phyloP scores from a whole-genome alignment of 1,140 invertebrate species.

The Zaprionus tsacasi region DNA sequence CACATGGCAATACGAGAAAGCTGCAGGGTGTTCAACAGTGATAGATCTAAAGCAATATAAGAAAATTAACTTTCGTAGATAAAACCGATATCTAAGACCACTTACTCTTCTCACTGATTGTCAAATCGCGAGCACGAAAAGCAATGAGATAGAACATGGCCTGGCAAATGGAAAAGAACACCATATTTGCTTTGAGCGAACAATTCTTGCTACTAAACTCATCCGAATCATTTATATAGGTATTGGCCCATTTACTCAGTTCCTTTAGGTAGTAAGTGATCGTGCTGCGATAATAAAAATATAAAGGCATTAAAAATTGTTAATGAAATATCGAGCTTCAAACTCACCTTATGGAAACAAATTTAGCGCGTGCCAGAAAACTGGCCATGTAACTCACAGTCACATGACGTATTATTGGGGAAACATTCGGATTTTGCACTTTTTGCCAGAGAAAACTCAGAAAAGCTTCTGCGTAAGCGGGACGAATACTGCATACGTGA shows the following conservation, averaged over 20 bases:
- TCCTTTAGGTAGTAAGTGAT: conserved; percentile 87
- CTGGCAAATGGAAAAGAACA: conserved; percentile 96
- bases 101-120: conserved; percentile 90
- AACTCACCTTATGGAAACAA: conserved; percentile 87
- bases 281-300: conserved; percentile 65
- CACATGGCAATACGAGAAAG: conserved; percentile 93
- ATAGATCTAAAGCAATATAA: conserved; percentile 87
- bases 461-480: conserved; percentile 88
- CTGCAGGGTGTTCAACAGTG: conserved; percentile 92
- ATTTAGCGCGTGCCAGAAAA: conserved; percentile 89
- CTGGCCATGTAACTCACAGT: conserved; percentile 91
- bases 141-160: conserved; percentile 95
- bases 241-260: conserved; percentile 90
- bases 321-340: not conserved
- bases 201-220: conserved; percentile 81
- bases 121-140: conserved; percentile 93
- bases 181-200: conserved; percentile 89
- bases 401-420: conserved; percentile 88
- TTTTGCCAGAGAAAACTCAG: conserved; percentile 91
- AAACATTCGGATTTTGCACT: conserved; percentile 88
- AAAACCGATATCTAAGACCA: conserved; percentile 34
- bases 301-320: not conserved
- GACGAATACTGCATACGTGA: conserved; percentile 89
- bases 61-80: not conserved
- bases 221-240: conserved; percentile 89